phyloP scores from a whole-genome alignment of 2,113 vertebrate genomes.

The Catharus bicknelli region DNA sequence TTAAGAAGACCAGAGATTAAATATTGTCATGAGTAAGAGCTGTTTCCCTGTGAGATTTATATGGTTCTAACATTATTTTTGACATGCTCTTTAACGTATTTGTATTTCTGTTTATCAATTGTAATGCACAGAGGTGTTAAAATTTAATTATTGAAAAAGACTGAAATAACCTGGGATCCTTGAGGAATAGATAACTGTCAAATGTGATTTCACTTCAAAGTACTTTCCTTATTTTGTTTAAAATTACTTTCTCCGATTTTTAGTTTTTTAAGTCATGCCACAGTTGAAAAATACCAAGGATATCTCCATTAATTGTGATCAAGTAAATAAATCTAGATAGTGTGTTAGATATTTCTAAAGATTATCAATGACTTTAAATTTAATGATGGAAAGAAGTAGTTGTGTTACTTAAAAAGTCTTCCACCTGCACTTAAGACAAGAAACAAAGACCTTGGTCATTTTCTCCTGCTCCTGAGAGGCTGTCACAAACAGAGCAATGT shows the following conservation, averaged over 20 bases:
- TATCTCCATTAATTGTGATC: background rate
- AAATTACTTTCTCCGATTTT: conserved; percentile 15
- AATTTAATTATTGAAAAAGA: conserved; percentile 11
- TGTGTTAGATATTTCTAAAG: conserved; percentile 17
- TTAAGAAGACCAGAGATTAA: background rate
- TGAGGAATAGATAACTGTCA: background rate
- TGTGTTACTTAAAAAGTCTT: background rate
- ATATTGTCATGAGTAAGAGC: background rate
- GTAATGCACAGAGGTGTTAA: background rate
- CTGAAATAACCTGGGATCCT: background rate
- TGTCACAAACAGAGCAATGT: background rate
- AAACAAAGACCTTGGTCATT: background rate
- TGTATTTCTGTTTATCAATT: background rate
- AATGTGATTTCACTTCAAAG: background rate
- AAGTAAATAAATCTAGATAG: conserved; percentile 1
- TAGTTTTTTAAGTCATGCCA: background rate
- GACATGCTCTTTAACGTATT: background rate
- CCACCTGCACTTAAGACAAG: background rate
- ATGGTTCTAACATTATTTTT: background rate
- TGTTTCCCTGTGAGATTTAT: background rate
- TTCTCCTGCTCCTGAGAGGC: background rate
- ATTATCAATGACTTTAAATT: background rate
- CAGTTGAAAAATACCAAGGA: background rate
- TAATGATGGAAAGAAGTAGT: background rate
- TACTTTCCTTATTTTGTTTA: background rate